Conservation (phyloP, 2,888 invertebrate genomes). For the Acrocyrtus sp. region DNA sequence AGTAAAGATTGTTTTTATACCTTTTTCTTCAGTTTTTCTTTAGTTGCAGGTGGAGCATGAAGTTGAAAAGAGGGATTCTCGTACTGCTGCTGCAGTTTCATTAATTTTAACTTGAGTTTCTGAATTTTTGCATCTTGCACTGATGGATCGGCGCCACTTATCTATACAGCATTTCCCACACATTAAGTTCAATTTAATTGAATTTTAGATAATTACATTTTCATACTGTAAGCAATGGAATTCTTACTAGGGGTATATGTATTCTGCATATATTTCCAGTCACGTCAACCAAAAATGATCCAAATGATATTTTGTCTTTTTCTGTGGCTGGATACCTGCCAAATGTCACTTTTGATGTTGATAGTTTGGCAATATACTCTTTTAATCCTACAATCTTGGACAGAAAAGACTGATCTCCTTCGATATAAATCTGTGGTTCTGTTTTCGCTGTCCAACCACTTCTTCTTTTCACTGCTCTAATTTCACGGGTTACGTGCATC, state of each 20-base stretch:
- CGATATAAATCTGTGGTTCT: constrained; percentile 21
- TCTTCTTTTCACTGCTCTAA: constrained; percentile 51
- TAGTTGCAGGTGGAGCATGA: constrained; percentile 45
- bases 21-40: constrained; percentile 52
- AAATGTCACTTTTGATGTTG: constrained; percentile 30
- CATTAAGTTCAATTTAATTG: no score
- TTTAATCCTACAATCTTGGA: background rate
- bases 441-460: constrained; percentile 33
- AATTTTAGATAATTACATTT: no score
- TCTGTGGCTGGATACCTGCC: constrained; percentile 21
- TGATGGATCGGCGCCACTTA: no score
- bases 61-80: constrained; percentile 47
- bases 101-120: constrained; percentile 47
- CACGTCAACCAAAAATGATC: constrained; percentile 34
- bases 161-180: no score
- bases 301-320: constrained; percentile 14
- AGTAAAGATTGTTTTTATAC: no score
- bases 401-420: constrained; percentile 6
- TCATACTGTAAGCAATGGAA: no score
- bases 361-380: constrained; percentile 37
- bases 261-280: constrained; percentile 31
- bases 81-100: constrained; percentile 46
- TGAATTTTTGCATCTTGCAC: constrained; percentile 34
- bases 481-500: constrained; percentile 56
- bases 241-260: constrained; percentile 32